Evolutionary conservation across 2,113 vertebrate genomes (phyloP), one percentile per base, ranked within the genome.

Genomic region (Talpa occidentalis): DNA sequence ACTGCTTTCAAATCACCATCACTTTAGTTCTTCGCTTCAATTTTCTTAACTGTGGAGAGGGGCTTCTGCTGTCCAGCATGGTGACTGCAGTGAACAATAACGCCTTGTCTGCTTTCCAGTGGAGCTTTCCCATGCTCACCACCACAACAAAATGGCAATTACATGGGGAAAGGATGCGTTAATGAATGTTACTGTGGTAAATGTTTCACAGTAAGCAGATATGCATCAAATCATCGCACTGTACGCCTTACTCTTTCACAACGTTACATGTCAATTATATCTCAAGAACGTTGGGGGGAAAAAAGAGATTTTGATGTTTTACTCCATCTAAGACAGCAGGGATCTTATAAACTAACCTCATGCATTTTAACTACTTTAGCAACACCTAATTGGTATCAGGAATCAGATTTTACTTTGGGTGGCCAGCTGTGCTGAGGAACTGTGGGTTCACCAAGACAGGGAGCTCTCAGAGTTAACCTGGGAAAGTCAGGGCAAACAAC

Each of bases 271-370:
- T 59, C 47, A 86, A n/a, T 67, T 42, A 11, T 9, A 79, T 44
- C 66, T 91, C 54, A 78, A 84, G n/a, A 80, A 79, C 72, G 30
- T 54, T 47, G 26, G n/a, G 12, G 30, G 19, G 22, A 35, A 79
- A 77, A 8, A 69, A 19, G n/a, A 83, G 2, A 80, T 56, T 70
- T 72, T 91, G 40, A 93, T 67, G 28, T 22, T 80, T 62, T 72
- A 62, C 2, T 30, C 14, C 10, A 24, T 44, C 30, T 92, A 47
- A 91, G 35, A 72, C 16, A 70, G 17, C 10, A 35, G 28, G 26
- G 62, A 35, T 60, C 73, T 54, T 76, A 0, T 80, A 74, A 93
- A 89, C 77, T 84, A 87, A 96, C 92, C 66, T 76, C 22, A 30
- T 44, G 8, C 8, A 59, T 64, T 86, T 60, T 77, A 74, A 72